phyloP scores from a whole-genome alignment of 1,140 invertebrate genomes.

The Caerostris extrusa region DNA sequence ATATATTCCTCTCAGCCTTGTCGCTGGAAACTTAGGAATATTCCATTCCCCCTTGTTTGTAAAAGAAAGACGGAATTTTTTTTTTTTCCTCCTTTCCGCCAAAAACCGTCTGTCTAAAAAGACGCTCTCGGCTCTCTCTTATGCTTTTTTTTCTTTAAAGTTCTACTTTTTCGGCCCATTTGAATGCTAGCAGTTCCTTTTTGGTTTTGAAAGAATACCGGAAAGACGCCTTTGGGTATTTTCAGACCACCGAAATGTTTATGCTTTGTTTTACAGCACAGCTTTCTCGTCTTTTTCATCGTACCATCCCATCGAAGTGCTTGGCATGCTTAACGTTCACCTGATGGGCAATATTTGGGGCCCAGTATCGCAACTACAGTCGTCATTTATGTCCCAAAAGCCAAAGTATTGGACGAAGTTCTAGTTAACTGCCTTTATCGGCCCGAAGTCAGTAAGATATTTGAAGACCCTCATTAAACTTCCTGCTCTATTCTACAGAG shows the following conservation, averaged over 20 bases:
- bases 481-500: background rate
- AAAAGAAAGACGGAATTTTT: constrained; percentile 47
- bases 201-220: constrained; percentile 45
- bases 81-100: background rate
- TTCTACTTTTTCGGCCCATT: constrained; percentile 61
- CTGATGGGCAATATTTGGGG: constrained; percentile 49
- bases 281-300: constrained; percentile 33
- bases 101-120: constrained; percentile 48
- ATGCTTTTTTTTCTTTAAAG: constrained; percentile 27
- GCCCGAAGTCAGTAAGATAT: background rate
- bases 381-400: constrained; percentile 17
- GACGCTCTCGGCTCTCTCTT: constrained; percentile 44
- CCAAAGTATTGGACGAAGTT: constrained; percentile 46
- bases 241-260: constrained; percentile 47
- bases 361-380: background rate
- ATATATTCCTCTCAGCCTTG: constrained; percentile 63
- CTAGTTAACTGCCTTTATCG: constrained; percentile 44
- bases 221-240: constrained; percentile 60
- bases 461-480: constrained; percentile 49
- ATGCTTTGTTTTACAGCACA: constrained; percentile 48
- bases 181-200: constrained; percentile 57
- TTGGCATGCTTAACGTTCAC: constrained; percentile 33
- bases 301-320: constrained; percentile 8
- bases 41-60: constrained; percentile 69
- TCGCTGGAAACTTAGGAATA: constrained; percentile 68